These are phyloP conservation scores for Stictonetta naevosa DNA, from an alignment of 2,113 vertebrate genomes.

Conservation along the genomic window DNA sequence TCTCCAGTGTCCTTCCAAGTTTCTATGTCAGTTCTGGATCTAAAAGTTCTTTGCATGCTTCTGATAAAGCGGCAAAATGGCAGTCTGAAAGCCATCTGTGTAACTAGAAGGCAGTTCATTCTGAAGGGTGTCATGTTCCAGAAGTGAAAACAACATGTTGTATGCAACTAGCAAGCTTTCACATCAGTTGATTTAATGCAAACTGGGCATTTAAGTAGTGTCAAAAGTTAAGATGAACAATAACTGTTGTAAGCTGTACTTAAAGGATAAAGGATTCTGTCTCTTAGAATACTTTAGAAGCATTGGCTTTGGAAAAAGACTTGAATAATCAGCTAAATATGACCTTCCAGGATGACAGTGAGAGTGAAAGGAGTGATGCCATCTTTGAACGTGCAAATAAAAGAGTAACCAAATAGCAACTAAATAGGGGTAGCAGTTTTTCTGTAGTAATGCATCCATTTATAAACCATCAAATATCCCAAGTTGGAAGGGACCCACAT, in stretches of 20 bases:
- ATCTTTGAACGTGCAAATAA: neutral
- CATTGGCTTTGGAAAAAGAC: neutral
- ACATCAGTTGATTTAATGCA: neutral
- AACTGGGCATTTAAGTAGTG: neutral
- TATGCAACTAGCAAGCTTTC: neutral
- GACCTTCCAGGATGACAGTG: neutral
- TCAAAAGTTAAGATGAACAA: neutral
- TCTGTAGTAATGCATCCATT: neutral
- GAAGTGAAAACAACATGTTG: neutral
- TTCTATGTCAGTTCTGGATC: neutral
- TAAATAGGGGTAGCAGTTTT: too few relatives aligned
- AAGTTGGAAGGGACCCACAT: too few relatives aligned
- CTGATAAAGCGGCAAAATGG: neutral
- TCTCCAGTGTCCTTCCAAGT: neutral
- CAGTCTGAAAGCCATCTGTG: neutral
- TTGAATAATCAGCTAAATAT: neutral
- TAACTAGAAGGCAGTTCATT: neutral
- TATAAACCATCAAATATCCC: neutral
- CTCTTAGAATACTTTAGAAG: neutral
- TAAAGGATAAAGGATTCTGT: neutral
- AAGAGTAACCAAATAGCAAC: neutral
- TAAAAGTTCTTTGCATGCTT: neutral
- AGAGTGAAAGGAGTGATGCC: neutral
- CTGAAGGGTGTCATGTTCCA: neutral
- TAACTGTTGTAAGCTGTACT: neutral